These are phyloP conservation scores for Chironomus riparius DNA, from an alignment of 2,888 invertebrate genomes.

Conservation along the genomic window DNA sequence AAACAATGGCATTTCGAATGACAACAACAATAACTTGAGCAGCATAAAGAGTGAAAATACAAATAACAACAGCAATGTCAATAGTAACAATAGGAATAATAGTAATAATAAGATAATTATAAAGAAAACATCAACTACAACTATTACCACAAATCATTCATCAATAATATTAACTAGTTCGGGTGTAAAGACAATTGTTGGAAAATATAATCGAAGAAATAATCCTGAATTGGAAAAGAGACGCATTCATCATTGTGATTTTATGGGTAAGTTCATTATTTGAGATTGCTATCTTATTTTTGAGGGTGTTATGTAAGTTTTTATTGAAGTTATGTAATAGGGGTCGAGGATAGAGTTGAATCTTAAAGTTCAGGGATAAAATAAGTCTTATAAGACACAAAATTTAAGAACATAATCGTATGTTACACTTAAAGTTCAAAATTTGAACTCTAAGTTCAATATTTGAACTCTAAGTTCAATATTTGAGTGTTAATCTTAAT, in stretches of 20 bases:
- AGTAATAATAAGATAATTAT: slow-evolving; percentile 29
- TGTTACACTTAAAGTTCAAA: too few relatives aligned
- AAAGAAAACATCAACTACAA: slow-evolving; percentile 35
- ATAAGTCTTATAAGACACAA: too few relatives aligned
- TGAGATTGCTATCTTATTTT: not conserved
- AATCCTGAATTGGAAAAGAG: slow-evolving; percentile 95
- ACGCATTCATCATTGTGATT: slow-evolving; percentile 93
- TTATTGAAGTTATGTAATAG: too few relatives aligned
- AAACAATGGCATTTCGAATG: slow-evolving; percentile 28
- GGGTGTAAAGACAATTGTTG: slow-evolving; percentile 41
- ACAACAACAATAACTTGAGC: slow-evolving; percentile 27
- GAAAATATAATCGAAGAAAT: slow-evolving; percentile 86
- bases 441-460: too few relatives aligned
- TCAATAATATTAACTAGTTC: slow-evolving; percentile 35
- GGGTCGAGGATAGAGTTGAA: too few relatives aligned
- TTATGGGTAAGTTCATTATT: slow-evolving; percentile 58
- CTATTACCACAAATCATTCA: slow-evolving; percentile 33
- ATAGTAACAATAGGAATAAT: slow-evolving; percentile 28
- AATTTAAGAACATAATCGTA: too few relatives aligned
- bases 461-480: too few relatives aligned
- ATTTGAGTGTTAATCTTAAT: too few relatives aligned
- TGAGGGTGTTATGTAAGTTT: not conserved
- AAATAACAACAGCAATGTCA: slow-evolving; percentile 25
- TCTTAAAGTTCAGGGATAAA: too few relatives aligned
- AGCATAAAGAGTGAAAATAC: slow-evolving; percentile 20